Conservation (phyloP, 2,113 vertebrate genomes). For the Chlamydotis undulata region DNA sequence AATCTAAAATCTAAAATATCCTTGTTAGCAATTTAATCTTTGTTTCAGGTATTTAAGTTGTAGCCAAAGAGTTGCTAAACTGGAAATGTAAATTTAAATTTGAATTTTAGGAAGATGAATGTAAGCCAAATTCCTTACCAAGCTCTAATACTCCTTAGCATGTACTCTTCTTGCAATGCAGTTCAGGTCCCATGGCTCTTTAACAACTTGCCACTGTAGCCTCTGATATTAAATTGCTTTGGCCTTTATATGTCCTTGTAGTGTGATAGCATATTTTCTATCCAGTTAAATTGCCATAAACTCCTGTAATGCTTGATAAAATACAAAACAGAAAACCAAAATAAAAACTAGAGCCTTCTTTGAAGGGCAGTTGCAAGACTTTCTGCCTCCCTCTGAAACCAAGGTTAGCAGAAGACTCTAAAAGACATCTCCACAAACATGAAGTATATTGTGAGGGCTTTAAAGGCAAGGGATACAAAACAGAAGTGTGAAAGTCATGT, state of each 20-base stretch:
- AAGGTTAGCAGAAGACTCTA: not conserved
- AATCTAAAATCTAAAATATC: not conserved
- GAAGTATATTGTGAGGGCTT: not conserved
- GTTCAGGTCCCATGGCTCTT: not conserved
- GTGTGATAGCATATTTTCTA: not conserved
- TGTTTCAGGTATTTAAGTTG: not conserved
- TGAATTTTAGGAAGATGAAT: not conserved
- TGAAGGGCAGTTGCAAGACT: not conserved
- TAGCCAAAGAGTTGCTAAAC: not conserved
- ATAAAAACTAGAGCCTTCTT: not conserved
- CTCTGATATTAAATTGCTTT: not conserved
- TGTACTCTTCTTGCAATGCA: not conserved
- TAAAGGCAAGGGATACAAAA: not conserved
- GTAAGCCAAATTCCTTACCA: not conserved
- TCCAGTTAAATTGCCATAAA: not conserved
- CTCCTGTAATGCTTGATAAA: not conserved
- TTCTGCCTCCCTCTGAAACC: not conserved
- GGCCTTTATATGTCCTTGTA: not conserved
- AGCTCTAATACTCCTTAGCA: not conserved
- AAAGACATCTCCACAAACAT: not conserved
- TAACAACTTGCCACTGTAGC: not conserved
- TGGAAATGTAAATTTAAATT: not conserved
- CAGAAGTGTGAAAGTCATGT: not conserved
- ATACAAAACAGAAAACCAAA: not conserved
- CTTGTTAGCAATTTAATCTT: not conserved